Evolutionary conservation across 1,140 invertebrate genomes (phyloP).

Genomic region (Zophobas morio): DNA sequence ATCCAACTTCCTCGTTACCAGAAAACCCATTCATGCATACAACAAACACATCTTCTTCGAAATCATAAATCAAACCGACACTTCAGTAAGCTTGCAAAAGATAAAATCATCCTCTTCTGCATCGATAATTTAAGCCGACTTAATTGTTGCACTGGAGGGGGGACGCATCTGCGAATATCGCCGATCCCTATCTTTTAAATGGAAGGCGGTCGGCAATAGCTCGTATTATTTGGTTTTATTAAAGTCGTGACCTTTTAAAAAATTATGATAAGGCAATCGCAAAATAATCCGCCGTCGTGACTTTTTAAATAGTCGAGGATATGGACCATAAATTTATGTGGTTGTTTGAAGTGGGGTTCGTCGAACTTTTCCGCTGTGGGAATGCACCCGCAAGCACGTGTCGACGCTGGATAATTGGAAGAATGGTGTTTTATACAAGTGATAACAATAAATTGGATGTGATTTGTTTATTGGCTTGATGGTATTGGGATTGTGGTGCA

Average conservation of each 20-base stretch:
- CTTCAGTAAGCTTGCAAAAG: neutral
- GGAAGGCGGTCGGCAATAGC: neutral
- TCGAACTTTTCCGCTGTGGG: too few relatives aligned
- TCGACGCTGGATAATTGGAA: too few relatives aligned
- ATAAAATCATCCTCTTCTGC: slow-evolving; percentile 3
- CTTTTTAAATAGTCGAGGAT: neutral
- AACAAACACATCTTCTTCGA: neutral
- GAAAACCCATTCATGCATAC: too few relatives aligned
- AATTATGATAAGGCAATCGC: too few relatives aligned
- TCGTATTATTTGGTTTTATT: slow-evolving; percentile 15
- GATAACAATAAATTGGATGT: too few relatives aligned
- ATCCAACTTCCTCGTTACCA: neutral
- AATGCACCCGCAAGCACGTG: too few relatives aligned
- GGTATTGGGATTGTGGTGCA: too few relatives aligned
- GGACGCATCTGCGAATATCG: neutral
- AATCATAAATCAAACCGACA: neutral
- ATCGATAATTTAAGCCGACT: slow-evolving; percentile 27
- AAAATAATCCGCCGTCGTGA: too few relatives aligned
- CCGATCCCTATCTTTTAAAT: neutral
- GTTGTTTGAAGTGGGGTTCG: too few relatives aligned
- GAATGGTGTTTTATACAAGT: too few relatives aligned
- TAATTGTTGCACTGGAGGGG: slow-evolving; percentile 22
- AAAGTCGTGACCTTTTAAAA: slow-evolving; percentile 12
- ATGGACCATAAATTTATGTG: neutral
- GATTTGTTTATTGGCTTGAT: too few relatives aligned